A percentile compares a stretch with the other conserved stretches of the same genome.
Conservation (phyloP, 1,140 invertebrate genomes). For the Atta texana region DNA sequence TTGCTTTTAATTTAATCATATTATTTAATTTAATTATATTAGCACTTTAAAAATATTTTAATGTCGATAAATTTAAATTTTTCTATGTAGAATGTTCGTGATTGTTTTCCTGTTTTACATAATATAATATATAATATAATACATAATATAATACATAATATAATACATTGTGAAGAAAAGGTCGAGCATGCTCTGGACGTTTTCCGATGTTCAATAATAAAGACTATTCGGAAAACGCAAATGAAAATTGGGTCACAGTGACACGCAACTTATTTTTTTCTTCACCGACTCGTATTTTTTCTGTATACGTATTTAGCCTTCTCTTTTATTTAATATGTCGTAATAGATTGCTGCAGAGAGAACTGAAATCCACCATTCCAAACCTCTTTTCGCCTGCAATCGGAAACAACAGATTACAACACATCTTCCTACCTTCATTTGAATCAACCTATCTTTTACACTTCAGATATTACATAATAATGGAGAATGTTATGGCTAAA, state of each 20-base stretch:
- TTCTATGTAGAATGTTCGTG: neutral
- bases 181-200: neutral
- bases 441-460: neutral
- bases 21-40: neutral
- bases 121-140: neutral
- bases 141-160: neutral
- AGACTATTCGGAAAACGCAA: constrained; percentile 21
- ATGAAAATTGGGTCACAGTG: constrained; percentile 48
- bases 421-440: constrained; percentile 1
- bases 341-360: constrained; percentile 37
- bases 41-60: neutral
- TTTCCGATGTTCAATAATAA: constrained; percentile 47
- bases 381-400: neutral
- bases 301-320: constrained; percentile 1
- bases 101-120: neutral
- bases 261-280: constrained; percentile 39
- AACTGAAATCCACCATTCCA: constrained; percentile 24
- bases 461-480: neutral
- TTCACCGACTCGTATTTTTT: neutral
- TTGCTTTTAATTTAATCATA: neutral
- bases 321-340: neutral
- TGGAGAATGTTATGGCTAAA: neutral
- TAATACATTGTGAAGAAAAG: constrained; percentile 1
- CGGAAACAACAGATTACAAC: constrained; percentile 17
- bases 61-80: neutral